phyloP scores from a whole-genome alignment of 2,113 vertebrate species.

The Solea senegalensis region DNA sequence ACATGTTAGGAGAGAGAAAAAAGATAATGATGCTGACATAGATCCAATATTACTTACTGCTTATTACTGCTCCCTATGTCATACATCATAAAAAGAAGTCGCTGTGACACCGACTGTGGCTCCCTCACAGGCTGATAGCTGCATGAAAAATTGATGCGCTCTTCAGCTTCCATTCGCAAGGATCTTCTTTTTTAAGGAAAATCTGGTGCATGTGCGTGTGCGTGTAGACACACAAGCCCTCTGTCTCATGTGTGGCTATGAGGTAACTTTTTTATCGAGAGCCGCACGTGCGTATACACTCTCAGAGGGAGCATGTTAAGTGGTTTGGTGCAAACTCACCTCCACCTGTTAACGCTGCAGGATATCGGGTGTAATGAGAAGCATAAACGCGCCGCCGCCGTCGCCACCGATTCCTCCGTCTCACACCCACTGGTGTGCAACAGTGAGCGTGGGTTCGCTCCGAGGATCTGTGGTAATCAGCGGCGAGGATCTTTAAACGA shows the following conservation, averaged over 20 bases:
- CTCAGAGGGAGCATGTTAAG: constrained; percentile 25
- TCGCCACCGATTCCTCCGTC: constrained; percentile 12
- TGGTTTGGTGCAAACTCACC: constrained; percentile 28
- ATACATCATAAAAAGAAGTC: constrained; percentile 24
- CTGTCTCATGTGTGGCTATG: constrained; percentile 41
- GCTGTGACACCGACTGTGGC: constrained; percentile 19
- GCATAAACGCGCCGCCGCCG: neutral
- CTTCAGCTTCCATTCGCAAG: constrained; percentile 33
- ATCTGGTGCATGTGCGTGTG: constrained; percentile 41
- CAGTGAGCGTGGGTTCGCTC: neutral
- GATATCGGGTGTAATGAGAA: constrained; percentile 45
- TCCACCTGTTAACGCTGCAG: constrained; percentile 51
- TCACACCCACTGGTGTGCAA: neutral
- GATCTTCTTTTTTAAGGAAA: constrained; percentile 38
- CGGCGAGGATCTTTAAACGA: constrained; percentile 23
- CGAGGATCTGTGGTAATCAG: constrained; percentile 8
- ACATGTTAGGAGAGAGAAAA: constrained; percentile 17
- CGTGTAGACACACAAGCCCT: constrained; percentile 23
- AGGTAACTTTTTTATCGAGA: constrained; percentile 24
- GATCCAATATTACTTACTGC: constrained; percentile 18
- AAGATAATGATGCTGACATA: constrained; percentile 29
- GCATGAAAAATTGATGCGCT: constrained; percentile 61
- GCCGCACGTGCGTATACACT: constrained; percentile 13
- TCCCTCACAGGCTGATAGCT: constrained; percentile 45
- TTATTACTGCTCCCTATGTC: constrained; percentile 25